Base-by-base conservation (phyloP, 2,888 invertebrate species). In the Drosophila limbata region DNA sequence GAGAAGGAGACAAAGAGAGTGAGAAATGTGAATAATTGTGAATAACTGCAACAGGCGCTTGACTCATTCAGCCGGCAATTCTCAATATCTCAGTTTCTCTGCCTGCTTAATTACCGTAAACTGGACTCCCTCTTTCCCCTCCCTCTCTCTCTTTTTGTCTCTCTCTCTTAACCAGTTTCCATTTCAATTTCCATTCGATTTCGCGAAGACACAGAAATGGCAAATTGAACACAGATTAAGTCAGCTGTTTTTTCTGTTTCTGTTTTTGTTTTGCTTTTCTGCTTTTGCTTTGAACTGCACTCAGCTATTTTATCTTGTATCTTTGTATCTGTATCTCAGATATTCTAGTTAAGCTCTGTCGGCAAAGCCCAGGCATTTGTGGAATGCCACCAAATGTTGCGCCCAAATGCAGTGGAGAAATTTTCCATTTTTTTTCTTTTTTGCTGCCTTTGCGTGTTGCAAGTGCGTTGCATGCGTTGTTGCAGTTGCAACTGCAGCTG, bases 211-310 rank as follows among this genome's bases (percentile, higher is more conserved):
- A 66, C 62, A 65, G 51, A 68, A 57, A 65, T 55, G 57, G 48
- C 64, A 68, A 61, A 67, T 64, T 67, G 67, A 59, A 59, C 42
- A 62, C 50, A 52, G 56, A 44, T 72, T 50, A 39, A 73, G 67
- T 81, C 85, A 85, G 85, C 85, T 87, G 85, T 82, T 87, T 81
- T 67, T 37, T 13, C 35, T 35, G 35, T 35, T 35, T 35, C 48
- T 87, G 84, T 85, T 84, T 79, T 69, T 75, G 73, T 74, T 70
- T 79, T 77, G 77, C 59, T 75, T 66, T 42, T 21, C 6, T 37
- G 35, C 39, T 50, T 48, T 48, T 21, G 60, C 52, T 47, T 56
- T 33, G 33, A 59, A 63, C 52, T 39, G 44, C 42, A 56, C 31
- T 42, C 48, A 56, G 44, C 19, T 53, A 75, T 31, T 66, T 66